Evolutionary conservation across 1,140 invertebrate genomes (phyloP).

Genomic region (Musca domestica): DNA sequence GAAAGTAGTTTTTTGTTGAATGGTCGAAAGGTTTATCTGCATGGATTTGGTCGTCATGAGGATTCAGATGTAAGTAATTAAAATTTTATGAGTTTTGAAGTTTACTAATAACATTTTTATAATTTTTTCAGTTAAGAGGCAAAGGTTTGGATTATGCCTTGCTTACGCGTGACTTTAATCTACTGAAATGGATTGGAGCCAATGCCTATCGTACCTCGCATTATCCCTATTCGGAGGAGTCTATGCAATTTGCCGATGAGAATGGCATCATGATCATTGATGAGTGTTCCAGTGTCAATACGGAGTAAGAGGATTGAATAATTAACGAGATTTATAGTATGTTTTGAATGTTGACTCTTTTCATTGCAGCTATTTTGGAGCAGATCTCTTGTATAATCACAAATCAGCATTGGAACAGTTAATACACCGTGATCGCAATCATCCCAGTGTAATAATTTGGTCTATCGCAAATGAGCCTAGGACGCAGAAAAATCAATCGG

Average conservation of each 20-base stretch:
- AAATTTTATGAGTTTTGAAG: neutral
- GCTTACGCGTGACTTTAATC: constrained; percentile 86
- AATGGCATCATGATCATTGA: constrained; percentile 95
- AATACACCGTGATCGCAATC: constrained; percentile 87
- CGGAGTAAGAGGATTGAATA: constrained; percentile 61
- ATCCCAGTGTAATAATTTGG: constrained; percentile 92
- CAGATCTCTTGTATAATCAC: constrained; percentile 71
- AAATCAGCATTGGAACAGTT: constrained; percentile 81
- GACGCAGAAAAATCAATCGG: constrained; percentile 64
- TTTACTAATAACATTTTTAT: neutral
- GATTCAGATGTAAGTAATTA: constrained; percentile 75
- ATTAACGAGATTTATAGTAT: neutral
- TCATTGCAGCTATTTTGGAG: constrained; percentile 34
- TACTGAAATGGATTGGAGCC: constrained; percentile 91
- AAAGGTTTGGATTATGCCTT: constrained; percentile 85
- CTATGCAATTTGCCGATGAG: constrained; percentile 91
- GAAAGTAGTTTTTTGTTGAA: constrained; percentile 80
- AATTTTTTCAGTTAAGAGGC: constrained; percentile 67
- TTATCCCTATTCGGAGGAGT: constrained; percentile 98
- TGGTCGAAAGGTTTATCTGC: constrained; percentile 79
- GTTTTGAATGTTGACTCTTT: neutral
- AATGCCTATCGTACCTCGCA: constrained; percentile 96
- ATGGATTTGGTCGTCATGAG: constrained; percentile 93
- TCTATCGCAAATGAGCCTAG: constrained; percentile 93
- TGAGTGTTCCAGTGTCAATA: constrained; percentile 91